Percentiles rank a stretch among this genome's conserved stretches.
Conservation (phyloP, 2,888 invertebrate genomes). For the Melinopterus prodromus region DNA sequence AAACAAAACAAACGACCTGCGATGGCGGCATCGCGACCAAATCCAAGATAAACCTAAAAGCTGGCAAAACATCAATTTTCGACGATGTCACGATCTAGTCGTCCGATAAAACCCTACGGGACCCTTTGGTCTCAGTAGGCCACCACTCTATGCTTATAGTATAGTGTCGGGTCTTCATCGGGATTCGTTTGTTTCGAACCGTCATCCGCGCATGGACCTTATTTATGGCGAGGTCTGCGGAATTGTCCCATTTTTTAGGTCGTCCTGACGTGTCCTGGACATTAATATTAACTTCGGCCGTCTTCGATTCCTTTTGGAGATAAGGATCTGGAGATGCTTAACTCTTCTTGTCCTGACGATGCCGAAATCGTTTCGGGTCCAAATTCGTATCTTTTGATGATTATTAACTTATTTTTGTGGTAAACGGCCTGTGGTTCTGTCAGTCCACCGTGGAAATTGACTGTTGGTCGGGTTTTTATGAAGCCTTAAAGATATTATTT, state of each 20-base stretch:
- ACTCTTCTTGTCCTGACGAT: background rate
- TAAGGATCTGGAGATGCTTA: background rate
- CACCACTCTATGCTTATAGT: constrained; percentile 5
- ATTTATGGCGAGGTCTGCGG: constrained; percentile 49
- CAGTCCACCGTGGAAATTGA: background rate
- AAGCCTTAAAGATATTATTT: background rate
- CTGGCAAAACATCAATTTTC: constrained; percentile 58
- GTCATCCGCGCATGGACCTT: background rate
- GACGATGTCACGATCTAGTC: constrained; percentile 48
- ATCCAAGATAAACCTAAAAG: constrained; percentile 42
- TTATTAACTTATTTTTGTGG: constrained; percentile 4
- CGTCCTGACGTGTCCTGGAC: constrained; percentile 48
- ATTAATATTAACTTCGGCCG: constrained; percentile 50
- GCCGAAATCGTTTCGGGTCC: background rate
- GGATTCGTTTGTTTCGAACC: constrained; percentile 20
- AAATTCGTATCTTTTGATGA: background rate
- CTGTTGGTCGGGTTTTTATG: background rate
- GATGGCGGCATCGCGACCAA: constrained; percentile 24
- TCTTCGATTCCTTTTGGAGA: constrained; percentile 39
- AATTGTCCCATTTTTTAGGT: constrained; percentile 55
- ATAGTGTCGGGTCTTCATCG: background rate
- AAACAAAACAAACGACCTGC: constrained; percentile 27
- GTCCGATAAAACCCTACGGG: constrained; percentile 51
- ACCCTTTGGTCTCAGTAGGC: constrained; percentile 28
- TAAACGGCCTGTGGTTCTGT: background rate